Evolutionary conservation across 2,797 vertebrate genomes (phyloP), one percentile per base, ranked within the genome.

Genomic region (Labroides dimidiatus): DNA sequence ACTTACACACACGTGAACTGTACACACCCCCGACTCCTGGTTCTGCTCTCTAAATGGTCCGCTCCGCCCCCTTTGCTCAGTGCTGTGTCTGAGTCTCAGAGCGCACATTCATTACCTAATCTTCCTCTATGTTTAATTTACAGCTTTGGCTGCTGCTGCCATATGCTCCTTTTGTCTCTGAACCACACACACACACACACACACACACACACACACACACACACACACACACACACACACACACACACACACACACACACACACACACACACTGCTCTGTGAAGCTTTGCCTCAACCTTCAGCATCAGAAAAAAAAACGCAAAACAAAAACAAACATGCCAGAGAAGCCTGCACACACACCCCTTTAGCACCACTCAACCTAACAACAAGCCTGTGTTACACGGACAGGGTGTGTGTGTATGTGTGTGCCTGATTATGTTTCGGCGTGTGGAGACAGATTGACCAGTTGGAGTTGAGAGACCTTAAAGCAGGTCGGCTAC

Each of bases 111-210:
- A 96, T 95, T 95, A 95, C 95, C 94, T 96, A 95, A 95, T 95
- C 93, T 94, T 93, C 90, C 93, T 95, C 94, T 94, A 95, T 96
- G 94, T 94, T 95, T 95, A 95, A 96, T 96, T 96, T 96, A 96
- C 95, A 94, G 92, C 93, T 93, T 92, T 88, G 86, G 91, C 93
- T 91, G 92, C 92, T 93, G 90, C 81, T 91, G 91, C 95, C 95
- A 93, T 95, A 94, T 95, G 94, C 91, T 95, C 84, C 93, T 90
- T 95, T 95, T 95, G 94, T 94, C 91, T 93, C 84, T 89, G 78
- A 86, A 27, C 84, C 75, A 65, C 27, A 69, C 78, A 78, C 74
- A 72, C 49, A 72, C 77, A 79, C 74, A 69, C 75, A 69, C 68
- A 41, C 15, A 50, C 37, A 68, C 42, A 72, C 76, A 78, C 73